Conservation (phyloP, 1,140 invertebrate genomes). For the Camponotus floridanus region DNA sequence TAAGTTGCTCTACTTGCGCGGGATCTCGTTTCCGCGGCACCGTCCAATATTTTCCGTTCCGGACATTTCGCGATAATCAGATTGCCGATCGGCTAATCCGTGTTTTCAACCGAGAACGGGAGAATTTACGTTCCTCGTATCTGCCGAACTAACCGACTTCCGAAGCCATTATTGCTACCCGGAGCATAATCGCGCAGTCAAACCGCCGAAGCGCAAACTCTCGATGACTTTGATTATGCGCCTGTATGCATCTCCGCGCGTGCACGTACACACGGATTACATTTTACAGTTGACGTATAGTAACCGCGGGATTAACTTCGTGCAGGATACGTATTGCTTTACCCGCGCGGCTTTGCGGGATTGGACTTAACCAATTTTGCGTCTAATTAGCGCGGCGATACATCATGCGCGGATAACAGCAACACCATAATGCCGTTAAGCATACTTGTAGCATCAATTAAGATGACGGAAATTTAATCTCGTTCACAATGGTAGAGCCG, state of each 20-base stretch:
- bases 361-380: slow-evolving; percentile 74
- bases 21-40: slow-evolving; percentile 1
- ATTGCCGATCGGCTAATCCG: slow-evolving; percentile 49
- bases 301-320: slow-evolving; percentile 71
- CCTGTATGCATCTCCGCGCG: neutral
- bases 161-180: slow-evolving; percentile 61
- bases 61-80: slow-evolving; percentile 42
- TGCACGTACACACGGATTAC: slow-evolving; percentile 56
- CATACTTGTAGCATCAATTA: slow-evolving; percentile 41
- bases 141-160: slow-evolving; percentile 61
- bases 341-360: slow-evolving; percentile 51
- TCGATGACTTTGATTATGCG: slow-evolving; percentile 64
- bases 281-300: slow-evolving; percentile 65
- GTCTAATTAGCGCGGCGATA: slow-evolving; percentile 72
- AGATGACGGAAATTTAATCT: slow-evolving; percentile 68
- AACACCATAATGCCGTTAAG: slow-evolving; percentile 69
- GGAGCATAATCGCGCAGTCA: slow-evolving; percentile 63
- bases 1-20: slow-evolving; percentile 24
- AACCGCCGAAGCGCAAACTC: slow-evolving; percentile 68
- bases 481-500: slow-evolving; percentile 46
- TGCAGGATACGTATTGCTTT: slow-evolving; percentile 53
- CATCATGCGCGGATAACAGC: slow-evolving; percentile 65
- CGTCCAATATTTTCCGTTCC: slow-evolving; percentile 32
- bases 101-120: neutral
- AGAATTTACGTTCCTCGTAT: slow-evolving; percentile 35